phyloP scores from a whole-genome alignment of 2,113 vertebrate genomes.

The Rostratula benghalensis region DNA sequence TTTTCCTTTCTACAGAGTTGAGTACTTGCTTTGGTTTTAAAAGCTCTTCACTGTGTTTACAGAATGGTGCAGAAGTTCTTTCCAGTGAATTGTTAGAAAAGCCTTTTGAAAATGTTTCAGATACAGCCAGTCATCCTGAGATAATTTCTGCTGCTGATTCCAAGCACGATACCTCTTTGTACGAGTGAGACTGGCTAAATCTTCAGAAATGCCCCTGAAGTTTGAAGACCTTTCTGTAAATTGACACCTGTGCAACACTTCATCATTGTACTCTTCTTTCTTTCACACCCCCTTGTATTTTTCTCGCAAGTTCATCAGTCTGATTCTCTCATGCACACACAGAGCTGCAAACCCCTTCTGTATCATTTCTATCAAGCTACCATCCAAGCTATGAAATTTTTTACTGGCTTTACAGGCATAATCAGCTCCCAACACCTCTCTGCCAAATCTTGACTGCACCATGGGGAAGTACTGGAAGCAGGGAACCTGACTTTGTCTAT shows the following conservation, averaged over 20 bases:
- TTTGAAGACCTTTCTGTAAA: not conserved
- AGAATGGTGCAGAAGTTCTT: not conserved
- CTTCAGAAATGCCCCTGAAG: not conserved
- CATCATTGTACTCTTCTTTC: not conserved
- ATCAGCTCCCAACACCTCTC: not conserved
- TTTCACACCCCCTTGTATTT: not conserved
- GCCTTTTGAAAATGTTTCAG: not conserved
- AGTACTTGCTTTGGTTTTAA: not conserved
- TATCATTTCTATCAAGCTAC: not conserved
- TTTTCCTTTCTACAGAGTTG: not conserved
- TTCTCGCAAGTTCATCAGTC: rapidly evolving
- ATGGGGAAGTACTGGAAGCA: not conserved
- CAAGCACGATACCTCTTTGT: not conserved
- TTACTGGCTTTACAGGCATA: not conserved
- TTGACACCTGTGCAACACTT: not conserved
- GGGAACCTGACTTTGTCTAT: not conserved
- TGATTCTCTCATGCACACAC: not conserved
- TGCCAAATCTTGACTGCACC: not conserved
- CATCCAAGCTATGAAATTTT: not conserved
- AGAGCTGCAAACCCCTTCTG: not conserved
- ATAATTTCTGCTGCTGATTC: not conserved
- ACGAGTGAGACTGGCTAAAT: not conserved
- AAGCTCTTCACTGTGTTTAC: not conserved
- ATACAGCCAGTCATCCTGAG: not conserved
- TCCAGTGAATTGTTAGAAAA: not conserved